phyloP scores from a whole-genome alignment of 2,888 invertebrate genomes.

The Aphidoletes aphidimyza region DNA sequence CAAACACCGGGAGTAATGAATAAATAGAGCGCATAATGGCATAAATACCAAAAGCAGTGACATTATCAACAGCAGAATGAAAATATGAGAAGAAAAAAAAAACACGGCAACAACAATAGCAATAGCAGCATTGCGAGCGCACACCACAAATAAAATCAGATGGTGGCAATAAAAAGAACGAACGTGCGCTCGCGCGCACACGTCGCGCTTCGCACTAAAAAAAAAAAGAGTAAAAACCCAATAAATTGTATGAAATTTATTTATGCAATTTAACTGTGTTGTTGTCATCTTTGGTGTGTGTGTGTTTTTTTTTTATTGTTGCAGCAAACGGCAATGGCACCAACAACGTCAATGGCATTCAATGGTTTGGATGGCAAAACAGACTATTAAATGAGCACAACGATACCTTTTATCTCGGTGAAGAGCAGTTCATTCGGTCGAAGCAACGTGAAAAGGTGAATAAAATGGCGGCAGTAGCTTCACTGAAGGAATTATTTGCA shows the following conservation, averaged over 20 bases:
- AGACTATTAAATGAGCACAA: background rate
- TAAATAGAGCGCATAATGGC: conserved; percentile 18
- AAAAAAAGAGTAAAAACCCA: conserved; percentile 41
- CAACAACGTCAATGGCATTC: too few relatives aligned
- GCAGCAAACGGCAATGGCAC: background rate
- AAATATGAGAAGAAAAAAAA: background rate
- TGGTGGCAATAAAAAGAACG: background rate
- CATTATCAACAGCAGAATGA: conserved; percentile 4
- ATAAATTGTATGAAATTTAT: conserved; percentile 48
- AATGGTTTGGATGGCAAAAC: background rate
- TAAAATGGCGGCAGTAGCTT: background rate
- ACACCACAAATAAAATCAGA: background rate
- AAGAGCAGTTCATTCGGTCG: background rate
- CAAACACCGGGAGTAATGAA: conserved; percentile 12
- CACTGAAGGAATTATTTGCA: conserved; percentile 10
- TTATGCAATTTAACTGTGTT: conserved; percentile 38
- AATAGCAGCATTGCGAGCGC: too few relatives aligned
- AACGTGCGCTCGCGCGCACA: too few relatives aligned
- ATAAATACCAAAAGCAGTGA: conserved; percentile 37
- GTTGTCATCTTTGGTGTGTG: conserved; percentile 26
- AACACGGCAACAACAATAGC: too few relatives aligned
- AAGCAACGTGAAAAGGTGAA: background rate
- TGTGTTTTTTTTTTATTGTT: conserved; percentile 49
- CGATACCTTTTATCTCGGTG: conserved; percentile 26
- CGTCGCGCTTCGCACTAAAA: too few relatives aligned